These are phyloP conservation scores for Pomacea maculata DNA, from an alignment of 1,140 invertebrate genomes.

Conservation along the genomic window DNA sequence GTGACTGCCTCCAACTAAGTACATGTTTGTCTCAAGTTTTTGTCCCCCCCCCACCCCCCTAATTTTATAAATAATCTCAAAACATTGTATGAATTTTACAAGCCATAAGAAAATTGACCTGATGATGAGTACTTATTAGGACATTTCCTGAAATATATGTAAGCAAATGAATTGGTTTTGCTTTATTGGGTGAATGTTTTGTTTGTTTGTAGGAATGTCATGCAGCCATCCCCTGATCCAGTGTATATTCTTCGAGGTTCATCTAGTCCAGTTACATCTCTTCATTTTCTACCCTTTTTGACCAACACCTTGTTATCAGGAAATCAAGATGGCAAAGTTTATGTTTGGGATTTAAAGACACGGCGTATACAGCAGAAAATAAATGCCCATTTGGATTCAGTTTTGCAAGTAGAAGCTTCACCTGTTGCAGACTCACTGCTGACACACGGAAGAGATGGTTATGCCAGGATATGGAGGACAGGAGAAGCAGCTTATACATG, in stretches of 20 bases:
- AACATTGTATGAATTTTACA: no score
- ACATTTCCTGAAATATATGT: no score
- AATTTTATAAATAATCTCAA: no score
- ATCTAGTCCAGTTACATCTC: slow-evolving; percentile 18
- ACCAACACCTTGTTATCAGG: slow-evolving; percentile 13
- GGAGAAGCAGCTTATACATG: neutral
- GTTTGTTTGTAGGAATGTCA: neutral
- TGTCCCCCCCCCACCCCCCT: no score
- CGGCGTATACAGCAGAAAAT: slow-evolving; percentile 5
- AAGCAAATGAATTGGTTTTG: no score
- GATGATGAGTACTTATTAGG: no score
- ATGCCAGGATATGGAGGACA: slow-evolving; percentile 29
- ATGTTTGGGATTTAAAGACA: slow-evolving; percentile 18
- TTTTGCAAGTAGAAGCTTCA: slow-evolving; percentile 6
- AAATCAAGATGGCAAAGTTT: slow-evolving; percentile 13
- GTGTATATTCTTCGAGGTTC: slow-evolving; percentile 22
- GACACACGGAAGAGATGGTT: slow-evolving; percentile 39
- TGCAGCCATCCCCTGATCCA: slow-evolving; percentile 21
- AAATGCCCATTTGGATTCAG: slow-evolving; percentile 20
- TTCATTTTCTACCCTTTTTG: neutral
- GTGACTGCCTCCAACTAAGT: no score
- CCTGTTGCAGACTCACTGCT: slow-evolving; percentile 9
- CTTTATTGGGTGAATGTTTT: no score
- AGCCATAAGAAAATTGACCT: no score
- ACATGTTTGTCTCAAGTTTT: no score